Conservation (phyloP, 2,113 vertebrate genomes). For the Lathamus discolor region DNA sequence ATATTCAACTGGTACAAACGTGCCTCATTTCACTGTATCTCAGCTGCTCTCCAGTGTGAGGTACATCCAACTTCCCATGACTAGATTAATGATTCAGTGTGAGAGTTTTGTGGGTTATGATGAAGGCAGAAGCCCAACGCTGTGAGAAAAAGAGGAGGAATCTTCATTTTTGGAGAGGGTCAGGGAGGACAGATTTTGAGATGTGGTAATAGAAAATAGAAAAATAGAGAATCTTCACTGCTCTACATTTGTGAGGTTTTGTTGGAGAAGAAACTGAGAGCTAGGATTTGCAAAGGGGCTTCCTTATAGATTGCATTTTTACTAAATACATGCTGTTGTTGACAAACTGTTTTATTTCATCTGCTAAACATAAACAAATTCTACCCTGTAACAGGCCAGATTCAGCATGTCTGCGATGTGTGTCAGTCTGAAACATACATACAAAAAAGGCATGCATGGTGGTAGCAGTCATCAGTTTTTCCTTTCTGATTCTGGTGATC, state of each 20-base stretch:
- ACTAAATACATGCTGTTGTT: not conserved
- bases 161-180: not conserved
- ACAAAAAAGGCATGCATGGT: not conserved
- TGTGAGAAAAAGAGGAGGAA: not conserved
- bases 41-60: not conserved
- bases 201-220: not conserved
- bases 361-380: not conserved
- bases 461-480: not conserved
- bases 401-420: not conserved
- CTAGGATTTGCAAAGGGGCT: not conserved
- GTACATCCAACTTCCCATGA: not conserved
- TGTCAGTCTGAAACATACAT: not conserved
- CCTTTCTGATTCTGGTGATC: not conserved
- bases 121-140: not conserved
- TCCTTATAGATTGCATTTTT: not conserved
- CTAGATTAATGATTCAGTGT: not conserved
- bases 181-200: not conserved
- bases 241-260: not conserved
- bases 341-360: not conserved
- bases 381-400: not conserved
- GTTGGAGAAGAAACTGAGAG: not conserved
- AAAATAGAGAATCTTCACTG: not conserved
- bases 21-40: not conserved
- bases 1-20: not conserved
- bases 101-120: not conserved